These are phyloP conservation scores for Xiphophorus hellerii DNA, from an alignment of 2,113 vertebrate genomes.

Conservation along the genomic window DNA sequence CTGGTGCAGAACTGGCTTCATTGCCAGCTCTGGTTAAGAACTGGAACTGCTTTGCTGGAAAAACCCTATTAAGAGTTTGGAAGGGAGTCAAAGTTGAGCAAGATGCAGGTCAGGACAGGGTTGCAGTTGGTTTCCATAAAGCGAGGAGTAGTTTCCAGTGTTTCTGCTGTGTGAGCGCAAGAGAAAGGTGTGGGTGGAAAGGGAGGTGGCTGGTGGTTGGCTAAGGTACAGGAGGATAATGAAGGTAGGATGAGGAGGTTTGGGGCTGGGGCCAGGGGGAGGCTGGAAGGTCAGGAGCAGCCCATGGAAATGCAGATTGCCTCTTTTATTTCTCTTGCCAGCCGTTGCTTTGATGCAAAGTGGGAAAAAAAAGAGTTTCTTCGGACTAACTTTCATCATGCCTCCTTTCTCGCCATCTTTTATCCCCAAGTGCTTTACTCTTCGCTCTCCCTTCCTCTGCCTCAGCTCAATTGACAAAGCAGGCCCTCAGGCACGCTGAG, in stretches of 20 bases:
- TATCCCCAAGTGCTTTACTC: conserved; percentile 36
- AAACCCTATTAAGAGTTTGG: conserved; percentile 9
- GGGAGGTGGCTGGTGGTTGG: conserved; percentile 48
- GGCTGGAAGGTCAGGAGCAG: conserved; percentile 56
- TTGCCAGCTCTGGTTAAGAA: not conserved
- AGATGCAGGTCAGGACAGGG: conserved; percentile 41
- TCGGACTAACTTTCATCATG: conserved; percentile 72
- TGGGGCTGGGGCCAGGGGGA: not conserved
- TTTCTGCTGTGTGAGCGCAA: conserved; percentile 66
- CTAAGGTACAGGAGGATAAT: conserved; percentile 42
- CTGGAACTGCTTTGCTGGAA: not conserved
- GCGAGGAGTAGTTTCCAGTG: conserved; percentile 56
- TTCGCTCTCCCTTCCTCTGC: conserved; percentile 31
- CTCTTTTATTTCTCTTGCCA: conserved; percentile 75
- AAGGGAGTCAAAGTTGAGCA: conserved; percentile 30
- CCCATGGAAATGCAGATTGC: conserved; percentile 81
- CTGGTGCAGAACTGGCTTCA: not conserved
- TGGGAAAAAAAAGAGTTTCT: conserved; percentile 59
- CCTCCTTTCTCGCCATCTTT: conserved; percentile 45
- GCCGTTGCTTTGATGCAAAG: conserved; percentile 77
- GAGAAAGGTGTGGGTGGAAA: conserved; percentile 48
- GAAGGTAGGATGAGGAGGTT: conserved; percentile 39
- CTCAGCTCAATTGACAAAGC: conserved; percentile 67
- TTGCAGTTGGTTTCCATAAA: conserved; percentile 33
- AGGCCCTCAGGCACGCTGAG: conserved; percentile 42